phyloP scores from a whole-genome alignment of 2,888 invertebrate species.

The Matsumyia berberina region DNA sequence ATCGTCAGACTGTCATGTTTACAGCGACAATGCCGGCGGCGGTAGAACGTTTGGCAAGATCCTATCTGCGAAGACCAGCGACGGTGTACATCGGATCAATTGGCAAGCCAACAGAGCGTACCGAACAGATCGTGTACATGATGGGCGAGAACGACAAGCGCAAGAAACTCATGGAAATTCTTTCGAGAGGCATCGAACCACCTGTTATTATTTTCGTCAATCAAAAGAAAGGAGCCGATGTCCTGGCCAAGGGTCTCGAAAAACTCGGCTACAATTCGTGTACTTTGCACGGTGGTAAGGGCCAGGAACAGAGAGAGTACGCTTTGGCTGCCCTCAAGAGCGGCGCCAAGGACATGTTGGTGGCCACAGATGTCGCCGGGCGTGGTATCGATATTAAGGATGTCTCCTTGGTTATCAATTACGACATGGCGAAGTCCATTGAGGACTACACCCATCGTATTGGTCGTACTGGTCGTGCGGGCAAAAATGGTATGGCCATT shows the following conservation, averaged over 20 bases:
- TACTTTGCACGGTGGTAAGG: slow-evolving; percentile 99
- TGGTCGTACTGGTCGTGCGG: slow-evolving; percentile 99
- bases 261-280: slow-evolving; percentile 98
- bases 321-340: slow-evolving; percentile 98
- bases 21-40: slow-evolving; percentile 99
- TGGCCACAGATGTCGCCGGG: slow-evolving; percentile 99
- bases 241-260: slow-evolving; percentile 97
- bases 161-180: slow-evolving; percentile 96
- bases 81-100: slow-evolving; percentile 98
- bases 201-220: slow-evolving; percentile 99
- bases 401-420: slow-evolving; percentile 99
- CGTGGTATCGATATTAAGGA: slow-evolving; percentile 99
- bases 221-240: slow-evolving; percentile 99
- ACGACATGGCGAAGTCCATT: slow-evolving; percentile 99
- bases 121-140: slow-evolving; percentile 98
- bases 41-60: slow-evolving; percentile 97
- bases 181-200: slow-evolving; percentile 95
- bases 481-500: slow-evolving; percentile 97
- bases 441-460: slow-evolving; percentile 99
- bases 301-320: slow-evolving; percentile 99
- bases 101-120: slow-evolving; percentile 98
- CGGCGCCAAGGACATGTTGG: slow-evolving; percentile 98
- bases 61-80: slow-evolving; percentile 97
- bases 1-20: slow-evolving; percentile 99
- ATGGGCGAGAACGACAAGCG: slow-evolving; percentile 98